A percentile compares a stretch with the other conserved stretches of the same genome.
These are phyloP conservation scores for Chrysochloris asiatica DNA, from an alignment of 2,113 vertebrate species.

Conservation along the genomic window DNA sequence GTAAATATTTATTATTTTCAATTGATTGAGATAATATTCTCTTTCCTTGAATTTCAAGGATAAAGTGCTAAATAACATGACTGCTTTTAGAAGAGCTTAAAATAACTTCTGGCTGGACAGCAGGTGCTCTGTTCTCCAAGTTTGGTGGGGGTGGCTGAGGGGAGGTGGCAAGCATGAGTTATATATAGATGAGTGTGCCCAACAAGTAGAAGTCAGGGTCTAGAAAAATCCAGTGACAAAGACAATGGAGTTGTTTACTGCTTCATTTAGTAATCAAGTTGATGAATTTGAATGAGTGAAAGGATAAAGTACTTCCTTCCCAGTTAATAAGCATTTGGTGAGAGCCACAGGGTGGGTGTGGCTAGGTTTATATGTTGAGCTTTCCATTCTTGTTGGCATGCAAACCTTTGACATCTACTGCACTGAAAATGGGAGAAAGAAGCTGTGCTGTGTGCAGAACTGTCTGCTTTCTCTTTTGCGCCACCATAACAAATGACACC, in stretches of 20 bases:
- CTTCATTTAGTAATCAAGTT: neutral
- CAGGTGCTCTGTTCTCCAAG: constrained; percentile 91
- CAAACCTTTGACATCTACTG: neutral
- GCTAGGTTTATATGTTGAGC: neutral
- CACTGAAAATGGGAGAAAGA: neutral
- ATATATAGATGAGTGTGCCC: constrained; percentile 85
- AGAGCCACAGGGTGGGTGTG: neutral
- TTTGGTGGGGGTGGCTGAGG: constrained; percentile 68
- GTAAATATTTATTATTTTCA: constrained; percentile 47
- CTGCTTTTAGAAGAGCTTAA: constrained; percentile 91
- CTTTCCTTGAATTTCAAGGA: constrained; percentile 41
- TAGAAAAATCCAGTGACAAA: constrained; percentile 36
- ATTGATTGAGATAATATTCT: constrained; percentile 46
- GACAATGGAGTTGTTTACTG: constrained; percentile 11
- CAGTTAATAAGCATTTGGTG: neutral
- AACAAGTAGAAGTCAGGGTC: constrained; percentile 53
- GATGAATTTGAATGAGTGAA: neutral
- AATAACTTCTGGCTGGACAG: constrained; percentile 90
- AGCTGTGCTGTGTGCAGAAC: neutral
- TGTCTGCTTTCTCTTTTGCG: neutral
- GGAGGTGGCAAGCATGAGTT: constrained; percentile 77
- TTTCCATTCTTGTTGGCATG: neutral
- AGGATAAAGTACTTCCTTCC: neutral
- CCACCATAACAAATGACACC: neutral
- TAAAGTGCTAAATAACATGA: constrained; percentile 85